Evolutionary conservation across 2,888 invertebrate genomes (phyloP), one percentile per base, ranked within the genome.

Genomic region (Drosophila meridiana): DNA sequence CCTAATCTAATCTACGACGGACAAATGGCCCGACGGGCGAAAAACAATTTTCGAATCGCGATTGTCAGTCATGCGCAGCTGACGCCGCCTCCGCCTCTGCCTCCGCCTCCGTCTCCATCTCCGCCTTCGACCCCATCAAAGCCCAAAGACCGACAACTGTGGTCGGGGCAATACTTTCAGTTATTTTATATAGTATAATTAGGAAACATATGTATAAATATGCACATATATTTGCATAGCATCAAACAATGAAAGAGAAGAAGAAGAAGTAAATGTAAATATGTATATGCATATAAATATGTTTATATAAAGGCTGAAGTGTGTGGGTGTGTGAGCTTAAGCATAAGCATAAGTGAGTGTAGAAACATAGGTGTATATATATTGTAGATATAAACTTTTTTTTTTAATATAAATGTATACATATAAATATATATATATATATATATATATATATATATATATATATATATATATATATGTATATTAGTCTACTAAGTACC

Each of bases 21-120:
- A 78, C 75, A 78, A 78, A 78, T 78, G 78, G 75, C 78, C 68
- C 78, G 75, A 74, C 78, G 78, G 78, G 67, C 70, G 66, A 78
- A 67, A 75, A 78, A 79, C 80, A 83, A 76, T 86, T 78, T 83
- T 83, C 86, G 78, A 78, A 76, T 81, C 81, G 74, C 72, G 76
- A 74, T 86, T 86, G 81, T 80, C 73, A 82, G 83, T 80, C 83
- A 86, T 86, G 87, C 87, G 87, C 83, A 86, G 83, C 79, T 68
- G 73, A 71, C 73, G 73, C 53, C 73, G 73, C 76, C 83, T 70
- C 69, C 68, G 71, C 66, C 71, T 68, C 53, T 69, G 70, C 76
- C 78, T 65, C 69, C 64, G 87, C 81, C 76, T 75, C 76, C 57
- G 71, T 68, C 71, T 62, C 53, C 73, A 67, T 76, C 81, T 62